These are phyloP conservation scores for Phymanthus crucifer DNA, from an alignment of 92 coral and sea anemone species.

Conservation along the genomic window DNA sequence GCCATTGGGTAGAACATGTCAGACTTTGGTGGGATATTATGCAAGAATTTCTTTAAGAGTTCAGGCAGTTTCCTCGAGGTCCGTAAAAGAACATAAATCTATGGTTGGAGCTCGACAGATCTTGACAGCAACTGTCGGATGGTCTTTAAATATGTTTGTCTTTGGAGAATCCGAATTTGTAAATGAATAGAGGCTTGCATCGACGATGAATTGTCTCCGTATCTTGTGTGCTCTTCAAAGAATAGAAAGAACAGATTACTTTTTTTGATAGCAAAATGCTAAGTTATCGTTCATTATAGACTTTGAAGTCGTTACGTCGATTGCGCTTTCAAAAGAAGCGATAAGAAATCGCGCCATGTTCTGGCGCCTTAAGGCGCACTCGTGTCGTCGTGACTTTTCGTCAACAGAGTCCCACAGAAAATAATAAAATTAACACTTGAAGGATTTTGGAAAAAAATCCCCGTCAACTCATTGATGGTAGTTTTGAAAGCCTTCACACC, in stretches of 20 bases:
- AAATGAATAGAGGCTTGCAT: constrained; percentile 26
- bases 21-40: neutral
- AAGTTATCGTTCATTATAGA: constrained; percentile 18
- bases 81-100: constrained; percentile 21
- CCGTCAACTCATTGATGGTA: neutral
- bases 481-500: constrained; percentile 17
- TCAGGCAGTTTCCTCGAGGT: constrained; percentile 21
- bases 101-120: constrained; percentile 26
- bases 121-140: constrained; percentile 70
- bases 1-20: neutral
- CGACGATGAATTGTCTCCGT: constrained; percentile 20
- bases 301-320: constrained; percentile 5
- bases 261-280: constrained; percentile 13
- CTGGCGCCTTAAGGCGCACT: neutral
- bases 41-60: constrained; percentile 13
- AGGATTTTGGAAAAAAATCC: neutral
- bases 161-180: constrained; percentile 53
- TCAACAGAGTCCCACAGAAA: neutral
- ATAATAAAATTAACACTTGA: constrained; percentile 8
- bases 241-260: constrained; percentile 21
- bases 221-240: constrained; percentile 11
- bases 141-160: constrained; percentile 67
- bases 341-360: neutral
- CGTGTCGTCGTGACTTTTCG: neutral
- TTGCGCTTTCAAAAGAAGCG: neutral